A percentile compares a stretch with the other conserved stretches of the same genome.
phyloP scores from a whole-genome alignment of 2,888 invertebrate species.

The Deilephila elpenor region DNA sequence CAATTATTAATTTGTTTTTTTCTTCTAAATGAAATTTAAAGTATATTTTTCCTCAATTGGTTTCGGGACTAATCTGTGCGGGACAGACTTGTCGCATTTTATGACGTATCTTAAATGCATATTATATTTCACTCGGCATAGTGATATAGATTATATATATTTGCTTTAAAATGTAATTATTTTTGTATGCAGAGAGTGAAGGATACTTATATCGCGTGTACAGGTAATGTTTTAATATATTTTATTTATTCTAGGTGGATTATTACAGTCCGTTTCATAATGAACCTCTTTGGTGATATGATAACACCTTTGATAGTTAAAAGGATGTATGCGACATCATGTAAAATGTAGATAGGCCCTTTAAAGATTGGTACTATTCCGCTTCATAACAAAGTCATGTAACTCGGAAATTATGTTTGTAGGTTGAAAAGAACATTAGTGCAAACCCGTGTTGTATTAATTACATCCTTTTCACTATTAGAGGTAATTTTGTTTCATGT shows the following conservation, averaged over 20 bases:
- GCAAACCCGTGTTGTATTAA: neutral
- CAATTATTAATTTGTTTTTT: too few relatives aligned
- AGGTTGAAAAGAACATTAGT: neutral
- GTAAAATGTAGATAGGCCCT: neutral
- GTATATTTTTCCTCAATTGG: too few relatives aligned
- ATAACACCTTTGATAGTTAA: too few relatives aligned
- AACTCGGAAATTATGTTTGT: neutral
- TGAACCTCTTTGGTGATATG: neutral
- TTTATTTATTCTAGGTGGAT: constrained; percentile 2
- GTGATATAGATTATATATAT: neutral
- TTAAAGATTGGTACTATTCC: neutral
- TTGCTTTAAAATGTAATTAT: constrained; percentile 11
- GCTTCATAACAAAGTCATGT: neutral
- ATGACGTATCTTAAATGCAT: too few relatives aligned
- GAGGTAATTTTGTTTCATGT: neutral
- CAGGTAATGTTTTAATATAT: constrained; percentile 7
- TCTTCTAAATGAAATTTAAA: too few relatives aligned
- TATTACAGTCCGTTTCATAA: neutral
- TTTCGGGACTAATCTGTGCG: too few relatives aligned
- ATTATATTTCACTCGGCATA: neutral
- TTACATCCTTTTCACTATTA: neutral
- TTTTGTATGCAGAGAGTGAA: constrained; percentile 5
- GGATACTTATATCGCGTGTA: constrained; percentile 9
- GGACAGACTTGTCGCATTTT: too few relatives aligned
- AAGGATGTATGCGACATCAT: too few relatives aligned